Evolutionary conservation across 1,140 invertebrate genomes (phyloP), one percentile per base, ranked within the genome.

Genomic region (Phocides pigmalion): DNA sequence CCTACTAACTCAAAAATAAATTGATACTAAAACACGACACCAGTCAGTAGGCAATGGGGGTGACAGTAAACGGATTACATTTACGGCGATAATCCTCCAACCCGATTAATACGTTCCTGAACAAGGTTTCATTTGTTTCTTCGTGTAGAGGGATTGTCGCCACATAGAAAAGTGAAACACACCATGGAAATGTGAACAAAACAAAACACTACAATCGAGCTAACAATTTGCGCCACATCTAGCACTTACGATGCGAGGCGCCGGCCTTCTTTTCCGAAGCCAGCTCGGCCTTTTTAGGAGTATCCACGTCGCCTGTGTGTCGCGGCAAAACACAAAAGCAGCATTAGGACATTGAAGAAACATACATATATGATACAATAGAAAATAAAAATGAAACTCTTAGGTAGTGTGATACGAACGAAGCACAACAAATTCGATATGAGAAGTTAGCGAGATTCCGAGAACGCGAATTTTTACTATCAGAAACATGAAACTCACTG

Each of bases 181-280:
- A 44, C 49, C 50, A 66, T 68, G 64, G 49, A 54, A 54, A 67
- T 63, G 53, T 66, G 65, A 56, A 68, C 35, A 68, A 56, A 58
- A 63, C 62, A 67, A 75, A 59, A 71, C 32, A 67, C 73, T 79
- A 81, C 66, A 79, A 66, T 73, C 68, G 66, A 82, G 50, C 81
- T 87, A 85, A 80, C 77, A 46, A 72, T 64, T 81, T 87, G 86
- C 82, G 80, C 74, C 78, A 86, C 84, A 84, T 85, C 79, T 88
- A 89, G 84, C 86, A 90, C 88, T 90, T 90, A 90, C 88, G 87
- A 82, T 90, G 88, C 54, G 88, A 87, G 67, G 79, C 67, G 66
- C 83, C 70, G 50, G 82, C 66, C 75, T 90, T 90, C 85, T 89
- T 89, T 76, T 90, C 88, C 77, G 86, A 76, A 81, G 82, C 77